Conservation (phyloP, 1,140 invertebrate species). For the Ylistrum balloti region DNA sequence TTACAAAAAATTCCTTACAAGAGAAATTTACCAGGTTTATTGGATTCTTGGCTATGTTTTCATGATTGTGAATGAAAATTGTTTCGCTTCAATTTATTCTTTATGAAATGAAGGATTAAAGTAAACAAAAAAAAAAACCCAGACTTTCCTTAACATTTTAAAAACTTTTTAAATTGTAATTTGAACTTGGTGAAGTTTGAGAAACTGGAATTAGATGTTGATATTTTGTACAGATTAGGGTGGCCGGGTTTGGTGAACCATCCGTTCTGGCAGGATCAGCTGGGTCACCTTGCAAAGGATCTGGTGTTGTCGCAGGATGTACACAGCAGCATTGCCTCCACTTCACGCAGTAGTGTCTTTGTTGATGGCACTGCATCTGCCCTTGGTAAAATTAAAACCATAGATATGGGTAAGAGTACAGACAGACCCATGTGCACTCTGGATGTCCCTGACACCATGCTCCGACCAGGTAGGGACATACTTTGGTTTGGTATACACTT, state of each 20-base stretch:
- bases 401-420: slow-evolving; percentile 72
- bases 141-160: too few relatives aligned
- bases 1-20: too few relatives aligned
- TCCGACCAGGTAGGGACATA: slow-evolving; percentile 69
- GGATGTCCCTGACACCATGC: slow-evolving; percentile 65
- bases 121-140: too few relatives aligned
- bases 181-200: too few relatives aligned
- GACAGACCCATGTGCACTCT: slow-evolving; percentile 72
- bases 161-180: too few relatives aligned
- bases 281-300: slow-evolving; percentile 78
- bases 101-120: too few relatives aligned
- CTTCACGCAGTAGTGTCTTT: slow-evolving; percentile 73
- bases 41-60: too few relatives aligned
- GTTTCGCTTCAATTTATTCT: too few relatives aligned
- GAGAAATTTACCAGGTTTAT: too few relatives aligned
- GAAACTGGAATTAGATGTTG: too few relatives aligned
- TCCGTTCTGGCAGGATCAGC: slow-evolving; percentile 79
- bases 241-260: slow-evolving; percentile 81
- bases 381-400: slow-evolving; percentile 75
- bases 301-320: slow-evolving; percentile 70
- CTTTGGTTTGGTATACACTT: not conserved
- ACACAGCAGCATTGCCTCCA: slow-evolving; percentile 65
- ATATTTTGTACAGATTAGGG: slow-evolving; percentile 70
- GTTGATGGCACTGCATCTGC: slow-evolving; percentile 75
- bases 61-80: too few relatives aligned